Percentiles rank a stretch among this genome's conserved stretches.
These are phyloP conservation scores for Drosophila mercatorum DNA, from an alignment of 2,888 invertebrate species.

Conservation along the genomic window DNA sequence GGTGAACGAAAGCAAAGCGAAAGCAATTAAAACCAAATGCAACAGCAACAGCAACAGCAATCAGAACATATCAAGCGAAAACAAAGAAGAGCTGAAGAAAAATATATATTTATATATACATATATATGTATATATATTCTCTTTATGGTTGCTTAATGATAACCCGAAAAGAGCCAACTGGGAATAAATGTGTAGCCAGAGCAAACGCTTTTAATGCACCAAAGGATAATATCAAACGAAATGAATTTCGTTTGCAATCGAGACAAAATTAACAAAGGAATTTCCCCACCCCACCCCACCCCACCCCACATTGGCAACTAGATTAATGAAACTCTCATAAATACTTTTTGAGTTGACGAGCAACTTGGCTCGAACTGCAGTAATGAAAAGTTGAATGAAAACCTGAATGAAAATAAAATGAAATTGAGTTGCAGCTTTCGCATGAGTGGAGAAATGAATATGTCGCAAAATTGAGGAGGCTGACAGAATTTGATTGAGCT, in stretches of 20 bases:
- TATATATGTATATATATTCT: neutral
- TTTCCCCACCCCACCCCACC: neutral
- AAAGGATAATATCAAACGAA: neutral
- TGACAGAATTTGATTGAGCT: no score
- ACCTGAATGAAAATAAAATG: neutral
- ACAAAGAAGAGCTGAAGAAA: neutral
- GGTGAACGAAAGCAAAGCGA: constrained; percentile 63
- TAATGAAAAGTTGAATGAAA: no score
- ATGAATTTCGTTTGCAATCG: constrained; percentile 11
- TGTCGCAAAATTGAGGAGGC: no score
- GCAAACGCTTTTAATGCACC: neutral
- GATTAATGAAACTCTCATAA: neutral
- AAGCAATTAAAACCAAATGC: constrained; percentile 68
- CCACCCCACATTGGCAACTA: neutral
- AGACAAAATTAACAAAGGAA: neutral
- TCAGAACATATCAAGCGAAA: constrained; percentile 19
- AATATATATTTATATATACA: neutral
- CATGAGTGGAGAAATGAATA: no score
- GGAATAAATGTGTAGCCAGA: neutral
- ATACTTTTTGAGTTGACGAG: neutral
- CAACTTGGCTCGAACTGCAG: neutral
- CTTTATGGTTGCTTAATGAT: constrained; percentile 5
- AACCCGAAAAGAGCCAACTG: constrained; percentile 3
- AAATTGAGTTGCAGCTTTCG: neutral
- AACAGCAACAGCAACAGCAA: constrained; percentile 20